These are phyloP conservation scores for Petrocephalus microphthalmus DNA, from an alignment of 2,113 vertebrate genomes.

Conservation along the genomic window DNA sequence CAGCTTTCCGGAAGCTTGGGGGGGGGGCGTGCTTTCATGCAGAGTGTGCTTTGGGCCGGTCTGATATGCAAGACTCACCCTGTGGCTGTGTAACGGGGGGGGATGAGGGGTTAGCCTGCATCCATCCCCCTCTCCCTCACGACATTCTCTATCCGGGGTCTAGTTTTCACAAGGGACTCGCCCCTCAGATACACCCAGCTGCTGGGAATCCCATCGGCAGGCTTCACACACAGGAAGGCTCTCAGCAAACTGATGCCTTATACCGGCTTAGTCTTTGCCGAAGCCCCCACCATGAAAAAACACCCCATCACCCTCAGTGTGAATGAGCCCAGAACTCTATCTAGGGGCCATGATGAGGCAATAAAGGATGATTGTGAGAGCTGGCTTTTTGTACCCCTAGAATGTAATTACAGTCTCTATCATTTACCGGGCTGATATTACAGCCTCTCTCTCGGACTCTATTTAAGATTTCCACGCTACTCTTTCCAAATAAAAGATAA, in stretches of 20 bases:
- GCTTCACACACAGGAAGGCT: background rate
- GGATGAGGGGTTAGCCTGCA: background rate
- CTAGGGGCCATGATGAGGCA: conserved; percentile 40
- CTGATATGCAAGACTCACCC: background rate
- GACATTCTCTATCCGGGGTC: background rate
- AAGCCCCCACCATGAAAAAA: background rate
- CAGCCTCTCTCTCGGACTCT: conserved; percentile 31
- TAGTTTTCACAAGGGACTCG: background rate
- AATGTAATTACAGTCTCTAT: conserved; percentile 51
- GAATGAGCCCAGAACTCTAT: conserved; percentile 51
- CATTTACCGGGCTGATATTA: conserved; percentile 41
- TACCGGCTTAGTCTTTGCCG: background rate
- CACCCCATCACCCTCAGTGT: conserved; percentile 39
- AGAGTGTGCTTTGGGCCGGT: background rate
- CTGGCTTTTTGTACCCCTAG: conserved; percentile 41
- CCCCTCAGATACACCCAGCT: background rate
- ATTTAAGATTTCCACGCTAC: conserved; percentile 13
- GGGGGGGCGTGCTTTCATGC: background rate
- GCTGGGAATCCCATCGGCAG: background rate
- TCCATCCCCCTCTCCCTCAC: background rate
- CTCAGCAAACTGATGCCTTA: too few species aligned
- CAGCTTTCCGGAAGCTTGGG: background rate
- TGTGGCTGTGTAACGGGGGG: background rate
- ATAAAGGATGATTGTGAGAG: conserved; percentile 42
- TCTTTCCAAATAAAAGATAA: conserved; percentile 11